Percentiles rank a stretch among this genome's conserved stretches.
Conservation (phyloP, 2,797 vertebrate genomes). For the Balearica regulorum region DNA sequence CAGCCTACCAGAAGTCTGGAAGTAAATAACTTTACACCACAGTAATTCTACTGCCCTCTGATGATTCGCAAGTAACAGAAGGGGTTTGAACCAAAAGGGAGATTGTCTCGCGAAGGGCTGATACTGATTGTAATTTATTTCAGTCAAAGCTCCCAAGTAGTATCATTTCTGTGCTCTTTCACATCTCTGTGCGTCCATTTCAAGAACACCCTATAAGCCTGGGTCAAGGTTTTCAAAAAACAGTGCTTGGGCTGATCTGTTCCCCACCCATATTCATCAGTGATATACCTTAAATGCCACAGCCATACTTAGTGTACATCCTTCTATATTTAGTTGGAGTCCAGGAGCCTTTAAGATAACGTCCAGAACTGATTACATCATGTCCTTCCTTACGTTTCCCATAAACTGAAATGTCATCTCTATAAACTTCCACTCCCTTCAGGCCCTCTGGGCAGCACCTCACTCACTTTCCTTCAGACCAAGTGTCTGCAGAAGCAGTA, state of each 20-base stretch:
- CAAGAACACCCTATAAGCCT: neutral
- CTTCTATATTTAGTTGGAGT: neutral
- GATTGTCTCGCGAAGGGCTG: neutral
- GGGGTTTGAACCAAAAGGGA: neutral
- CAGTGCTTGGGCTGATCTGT: neutral
- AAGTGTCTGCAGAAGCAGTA: neutral
- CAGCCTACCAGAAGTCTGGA: conserved; percentile 38
- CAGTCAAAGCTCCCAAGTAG: neutral
- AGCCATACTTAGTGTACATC: neutral
- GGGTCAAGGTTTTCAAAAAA: neutral
- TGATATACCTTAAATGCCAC: neutral
- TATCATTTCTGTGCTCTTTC: neutral
- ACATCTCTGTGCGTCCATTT: neutral
- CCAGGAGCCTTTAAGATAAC: neutral
- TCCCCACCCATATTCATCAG: neutral
- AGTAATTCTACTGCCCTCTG: neutral
- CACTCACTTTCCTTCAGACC: neutral
- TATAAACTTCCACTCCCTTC: neutral
- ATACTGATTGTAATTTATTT: neutral
- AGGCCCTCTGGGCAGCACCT: neutral
- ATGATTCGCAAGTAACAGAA: neutral
- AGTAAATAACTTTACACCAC: conserved; percentile 24
- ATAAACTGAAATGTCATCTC: conserved; percentile 44
- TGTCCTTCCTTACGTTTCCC: neutral
- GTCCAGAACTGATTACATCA: neutral